These are phyloP conservation scores for Onychorhynchus coronatus DNA, from an alignment of 2,113 vertebrate genomes.

Conservation along the genomic window DNA sequence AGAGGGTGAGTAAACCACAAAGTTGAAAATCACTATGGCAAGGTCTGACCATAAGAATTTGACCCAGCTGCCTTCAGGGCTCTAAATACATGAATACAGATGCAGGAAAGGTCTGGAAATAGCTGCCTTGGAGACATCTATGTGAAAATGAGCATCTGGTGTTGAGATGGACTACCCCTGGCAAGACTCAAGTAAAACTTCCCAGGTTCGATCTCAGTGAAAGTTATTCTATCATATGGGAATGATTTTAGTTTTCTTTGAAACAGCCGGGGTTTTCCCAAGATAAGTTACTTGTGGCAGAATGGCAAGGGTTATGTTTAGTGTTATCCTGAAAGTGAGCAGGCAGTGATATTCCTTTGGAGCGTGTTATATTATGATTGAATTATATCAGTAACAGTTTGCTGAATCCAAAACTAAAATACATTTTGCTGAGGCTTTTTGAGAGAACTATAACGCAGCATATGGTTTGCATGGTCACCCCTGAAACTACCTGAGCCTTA, in stretches of 20 bases:
- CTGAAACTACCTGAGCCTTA: neutral
- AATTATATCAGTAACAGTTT: neutral
- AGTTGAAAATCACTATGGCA: neutral
- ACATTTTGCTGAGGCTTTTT: neutral
- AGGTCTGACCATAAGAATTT: neutral
- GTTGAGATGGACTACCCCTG: neutral
- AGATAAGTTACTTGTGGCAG: neutral
- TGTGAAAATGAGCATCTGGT: neutral
- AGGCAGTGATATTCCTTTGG: neutral
- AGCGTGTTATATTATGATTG: neutral
- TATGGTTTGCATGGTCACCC: neutral
- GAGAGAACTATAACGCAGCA: neutral
- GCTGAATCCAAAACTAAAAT: neutral
- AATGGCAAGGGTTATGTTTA: neutral
- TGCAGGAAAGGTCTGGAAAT: neutral
- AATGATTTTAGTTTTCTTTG: neutral
- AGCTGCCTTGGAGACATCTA: neutral
- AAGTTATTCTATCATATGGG: neutral
- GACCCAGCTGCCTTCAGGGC: neutral
- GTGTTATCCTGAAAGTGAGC: neutral
- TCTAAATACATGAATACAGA: neutral
- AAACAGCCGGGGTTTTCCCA: conserved; percentile 1
- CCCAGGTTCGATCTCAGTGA: neutral
- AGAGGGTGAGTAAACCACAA: neutral
- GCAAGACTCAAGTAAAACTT: neutral